Conservation (phyloP, 2,113 vertebrate genomes). For the Hepsetus odoe region DNA sequence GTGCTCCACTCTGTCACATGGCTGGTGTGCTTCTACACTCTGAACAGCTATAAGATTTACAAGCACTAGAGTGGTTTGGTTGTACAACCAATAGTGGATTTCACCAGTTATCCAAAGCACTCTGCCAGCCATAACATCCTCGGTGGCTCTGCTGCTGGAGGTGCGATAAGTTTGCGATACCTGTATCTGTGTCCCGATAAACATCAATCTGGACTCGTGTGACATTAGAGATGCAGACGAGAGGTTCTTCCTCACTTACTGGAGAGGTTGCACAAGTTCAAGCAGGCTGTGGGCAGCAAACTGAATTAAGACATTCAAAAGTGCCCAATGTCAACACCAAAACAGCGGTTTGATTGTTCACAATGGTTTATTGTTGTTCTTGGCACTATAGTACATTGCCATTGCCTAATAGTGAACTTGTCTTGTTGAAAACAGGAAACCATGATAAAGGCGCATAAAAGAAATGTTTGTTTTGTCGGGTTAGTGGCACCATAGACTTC, state of each 20-base stretch:
- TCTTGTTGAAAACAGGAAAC: slow-evolving; percentile 76
- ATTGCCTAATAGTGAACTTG: slow-evolving; percentile 66
- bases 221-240: slow-evolving; percentile 10
- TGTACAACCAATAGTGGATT: not conserved
- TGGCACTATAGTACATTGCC: slow-evolving; percentile 35
- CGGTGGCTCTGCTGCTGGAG: not conserved
- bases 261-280: slow-evolving; percentile 18
- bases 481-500: slow-evolving; percentile 67
- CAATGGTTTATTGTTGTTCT: slow-evolving; percentile 26
- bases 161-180: not conserved
- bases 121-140: not conserved
- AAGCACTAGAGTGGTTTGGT: not conserved
- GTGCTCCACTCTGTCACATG: not conserved
- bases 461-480: slow-evolving; percentile 78
- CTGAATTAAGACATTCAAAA: slow-evolving; percentile 23
- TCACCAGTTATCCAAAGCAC: not conserved
- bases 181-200: slow-evolving; percentile 34
- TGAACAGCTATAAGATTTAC: not conserved
- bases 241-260: slow-evolving; percentile 12
- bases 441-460: slow-evolving; percentile 71
- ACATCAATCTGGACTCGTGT: slow-evolving; percentile 33
- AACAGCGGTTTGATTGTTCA: slow-evolving; percentile 36
- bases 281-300: not conserved
- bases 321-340: slow-evolving; percentile 9
- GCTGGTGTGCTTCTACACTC: not conserved